Conservation (phyloP, 2,888 invertebrate species). For the Acleris cristana region DNA sequence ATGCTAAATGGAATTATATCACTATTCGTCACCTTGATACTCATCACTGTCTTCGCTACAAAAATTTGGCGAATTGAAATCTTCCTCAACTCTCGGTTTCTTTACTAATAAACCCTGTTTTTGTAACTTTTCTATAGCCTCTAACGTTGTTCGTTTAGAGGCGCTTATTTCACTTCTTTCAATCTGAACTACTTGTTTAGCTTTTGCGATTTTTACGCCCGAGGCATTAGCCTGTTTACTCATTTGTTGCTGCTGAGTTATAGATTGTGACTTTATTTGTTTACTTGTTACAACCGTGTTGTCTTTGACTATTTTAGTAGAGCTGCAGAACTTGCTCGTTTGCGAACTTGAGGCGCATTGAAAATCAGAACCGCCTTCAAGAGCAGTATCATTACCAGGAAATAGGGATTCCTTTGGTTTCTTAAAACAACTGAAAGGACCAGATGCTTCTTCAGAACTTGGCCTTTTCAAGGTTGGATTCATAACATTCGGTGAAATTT, state of each 20-base stretch:
- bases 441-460: constrained; percentile 52
- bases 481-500: constrained; percentile 62
- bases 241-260: constrained; percentile 62
- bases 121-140: constrained; percentile 75
- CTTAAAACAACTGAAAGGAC: constrained; percentile 73
- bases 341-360: constrained; percentile 61
- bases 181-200: constrained; percentile 60
- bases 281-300: constrained; percentile 61
- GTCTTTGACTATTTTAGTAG: constrained; percentile 63
- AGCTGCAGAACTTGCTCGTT: constrained; percentile 59
- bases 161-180: constrained; percentile 61
- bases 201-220: constrained; percentile 67
- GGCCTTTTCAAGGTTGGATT: constrained; percentile 55
- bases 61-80: constrained; percentile 55
- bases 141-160: constrained; percentile 64
- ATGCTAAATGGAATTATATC: background rate
- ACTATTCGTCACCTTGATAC: constrained; percentile 27
- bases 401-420: constrained; percentile 71
- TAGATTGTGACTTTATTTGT: constrained; percentile 66
- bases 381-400: constrained; percentile 56
- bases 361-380: constrained; percentile 49
- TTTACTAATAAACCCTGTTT: constrained; percentile 75
- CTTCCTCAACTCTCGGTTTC: constrained; percentile 68
- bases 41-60: constrained; percentile 54
- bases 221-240: constrained; percentile 62